Conservation (phyloP, 2,888 invertebrate species). For the Anthophora plumipes region DNA sequence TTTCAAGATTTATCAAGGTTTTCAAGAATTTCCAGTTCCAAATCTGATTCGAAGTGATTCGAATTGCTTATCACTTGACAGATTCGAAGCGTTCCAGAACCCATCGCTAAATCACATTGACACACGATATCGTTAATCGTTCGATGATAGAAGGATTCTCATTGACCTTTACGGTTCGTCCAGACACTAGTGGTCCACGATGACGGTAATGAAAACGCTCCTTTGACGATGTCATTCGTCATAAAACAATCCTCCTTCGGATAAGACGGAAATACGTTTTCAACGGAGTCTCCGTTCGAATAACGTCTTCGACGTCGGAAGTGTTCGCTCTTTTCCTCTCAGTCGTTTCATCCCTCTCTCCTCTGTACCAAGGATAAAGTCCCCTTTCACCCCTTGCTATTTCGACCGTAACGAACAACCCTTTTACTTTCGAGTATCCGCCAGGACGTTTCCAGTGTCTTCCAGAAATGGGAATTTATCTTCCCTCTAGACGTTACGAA, state of each 20-base stretch:
- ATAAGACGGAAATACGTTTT: constrained; percentile 39
- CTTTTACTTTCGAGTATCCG: constrained; percentile 69
- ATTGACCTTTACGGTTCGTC: neutral
- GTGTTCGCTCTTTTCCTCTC: constrained; percentile 58
- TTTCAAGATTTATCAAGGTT: too few species aligned
- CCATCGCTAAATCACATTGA: too few species aligned
- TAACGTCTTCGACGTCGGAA: constrained; percentile 57
- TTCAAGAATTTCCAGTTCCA: too few species aligned
- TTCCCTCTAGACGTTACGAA: constrained; percentile 64
- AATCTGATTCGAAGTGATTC: too few species aligned
- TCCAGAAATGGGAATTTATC: constrained; percentile 75
- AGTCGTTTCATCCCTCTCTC: constrained; percentile 32
- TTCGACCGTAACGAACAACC: constrained; percentile 62
- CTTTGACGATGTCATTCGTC: constrained; percentile 63
- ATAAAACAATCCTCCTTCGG: constrained; percentile 61
- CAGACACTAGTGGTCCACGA: constrained; percentile 9
- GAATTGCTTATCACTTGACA: too few species aligned
- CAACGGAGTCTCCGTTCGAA: constrained; percentile 45
- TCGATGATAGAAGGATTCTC: neutral
- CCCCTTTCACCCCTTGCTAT: constrained; percentile 22
- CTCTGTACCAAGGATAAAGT: constrained; percentile 9
- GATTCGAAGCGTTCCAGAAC: too few species aligned
- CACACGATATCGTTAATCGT: too few species aligned
- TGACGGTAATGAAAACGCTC: constrained; percentile 57
- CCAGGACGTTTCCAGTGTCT: constrained; percentile 54